Evolutionary conservation across 2,888 invertebrate species (phyloP).

Genomic region (Coecobrya sp.): DNA sequence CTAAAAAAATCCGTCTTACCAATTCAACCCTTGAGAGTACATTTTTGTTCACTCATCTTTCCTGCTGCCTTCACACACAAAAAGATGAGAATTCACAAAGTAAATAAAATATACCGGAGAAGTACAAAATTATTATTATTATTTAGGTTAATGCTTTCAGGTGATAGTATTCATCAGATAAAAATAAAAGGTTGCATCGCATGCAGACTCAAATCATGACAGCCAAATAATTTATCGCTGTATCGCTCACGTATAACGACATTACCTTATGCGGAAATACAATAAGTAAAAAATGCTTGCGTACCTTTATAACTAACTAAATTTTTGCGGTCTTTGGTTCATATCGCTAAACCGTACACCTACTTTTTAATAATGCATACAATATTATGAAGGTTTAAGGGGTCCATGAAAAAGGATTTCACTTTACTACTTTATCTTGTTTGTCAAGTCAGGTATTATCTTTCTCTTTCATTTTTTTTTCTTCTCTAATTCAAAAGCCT

Average conservation of each 20-base stretch:
- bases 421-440: neutral
- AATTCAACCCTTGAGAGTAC: neutral
- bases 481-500: neutral
- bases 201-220: neutral
- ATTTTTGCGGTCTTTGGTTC: neutral
- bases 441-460: neutral
- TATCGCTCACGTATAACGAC: neutral
- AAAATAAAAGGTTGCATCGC: constrained; percentile 7
- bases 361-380: no score
- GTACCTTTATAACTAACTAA: neutral
- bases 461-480: neutral
- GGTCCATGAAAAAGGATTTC: neutral
- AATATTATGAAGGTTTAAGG: no score
- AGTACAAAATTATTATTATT: neutral
- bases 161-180: neutral
- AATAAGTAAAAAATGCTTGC: neutral
- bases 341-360: no score
- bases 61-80: neutral
- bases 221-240: neutral
- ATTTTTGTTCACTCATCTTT: neutral
- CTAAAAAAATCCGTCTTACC: neutral
- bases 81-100: neutral
- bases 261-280: neutral
- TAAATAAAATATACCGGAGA: neutral
- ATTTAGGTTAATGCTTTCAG: neutral